These are phyloP conservation scores for Corythornis vintsioides DNA, from an alignment of 2,113 vertebrate species.

Conservation along the genomic window DNA sequence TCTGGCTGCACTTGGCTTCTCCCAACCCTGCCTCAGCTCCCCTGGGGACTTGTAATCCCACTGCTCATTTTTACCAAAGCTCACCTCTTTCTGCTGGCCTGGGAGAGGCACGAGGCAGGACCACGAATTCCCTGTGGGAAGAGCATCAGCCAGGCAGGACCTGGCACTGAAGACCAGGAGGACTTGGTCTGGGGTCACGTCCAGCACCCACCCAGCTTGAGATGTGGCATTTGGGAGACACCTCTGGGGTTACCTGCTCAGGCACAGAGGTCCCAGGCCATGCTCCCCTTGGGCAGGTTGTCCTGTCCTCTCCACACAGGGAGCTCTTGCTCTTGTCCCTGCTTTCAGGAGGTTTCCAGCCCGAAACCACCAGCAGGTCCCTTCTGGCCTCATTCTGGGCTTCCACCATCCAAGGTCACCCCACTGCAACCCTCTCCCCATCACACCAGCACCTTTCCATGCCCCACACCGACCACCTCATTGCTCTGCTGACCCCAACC, in stretches of 20 bases:
- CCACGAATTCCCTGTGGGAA: background rate
- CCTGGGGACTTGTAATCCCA: fast-evolving
- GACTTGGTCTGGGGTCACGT: background rate
- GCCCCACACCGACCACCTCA: fast-evolving
- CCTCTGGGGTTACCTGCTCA: background rate
- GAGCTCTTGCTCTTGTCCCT: background rate
- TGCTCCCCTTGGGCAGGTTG: background rate
- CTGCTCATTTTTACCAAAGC: background rate
- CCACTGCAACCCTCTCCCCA: background rate
- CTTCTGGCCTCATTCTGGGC: background rate
- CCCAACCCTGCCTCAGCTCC: background rate
- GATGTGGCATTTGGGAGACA: fast-evolving
- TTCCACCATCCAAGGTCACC: background rate
- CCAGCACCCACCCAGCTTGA: background rate
- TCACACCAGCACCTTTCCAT: fast-evolving
- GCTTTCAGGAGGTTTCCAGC: fast-evolving
- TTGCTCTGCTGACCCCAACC: background rate
- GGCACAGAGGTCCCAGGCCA: background rate
- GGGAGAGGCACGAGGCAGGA: background rate
- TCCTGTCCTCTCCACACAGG: background rate
- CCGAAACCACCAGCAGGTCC: background rate
- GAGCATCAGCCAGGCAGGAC: background rate
- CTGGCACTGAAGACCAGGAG: background rate
- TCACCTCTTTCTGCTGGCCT: background rate
- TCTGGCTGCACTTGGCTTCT: background rate